Conservation (phyloP, 2,888 invertebrate species). For the Koerneria pararmatus region DNA sequence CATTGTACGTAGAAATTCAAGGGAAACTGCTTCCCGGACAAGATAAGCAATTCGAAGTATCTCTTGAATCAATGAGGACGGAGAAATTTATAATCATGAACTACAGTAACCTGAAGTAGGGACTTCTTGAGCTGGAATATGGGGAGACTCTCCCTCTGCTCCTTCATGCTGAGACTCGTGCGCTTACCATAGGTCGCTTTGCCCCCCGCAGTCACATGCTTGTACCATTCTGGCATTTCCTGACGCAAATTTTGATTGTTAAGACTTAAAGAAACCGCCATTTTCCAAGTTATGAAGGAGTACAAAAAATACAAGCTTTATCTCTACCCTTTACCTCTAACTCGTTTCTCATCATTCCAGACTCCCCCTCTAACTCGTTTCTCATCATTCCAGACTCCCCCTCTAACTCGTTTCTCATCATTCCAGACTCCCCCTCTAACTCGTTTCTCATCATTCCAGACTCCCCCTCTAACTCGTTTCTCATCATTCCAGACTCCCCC, state of each 20-base stretch:
- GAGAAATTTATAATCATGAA: neutral
- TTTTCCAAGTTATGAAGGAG: neutral
- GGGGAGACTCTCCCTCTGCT: constrained; percentile 90
- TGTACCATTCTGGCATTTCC: constrained; percentile 98
- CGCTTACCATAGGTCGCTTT: constrained; percentile 97
- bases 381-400: neutral
- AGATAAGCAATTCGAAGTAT: no score
- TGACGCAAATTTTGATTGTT: constrained; percentile 24
- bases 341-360: neutral
- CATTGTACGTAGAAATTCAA: no score
- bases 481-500: no score
- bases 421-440: no score
- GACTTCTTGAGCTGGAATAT: constrained; percentile 93
- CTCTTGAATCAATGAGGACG: neutral
- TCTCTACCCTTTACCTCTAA: neutral
- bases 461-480: no score
- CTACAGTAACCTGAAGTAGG: constrained; percentile 64
- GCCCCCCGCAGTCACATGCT: constrained; percentile 86
- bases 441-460: no score
- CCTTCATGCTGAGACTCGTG: constrained; percentile 85
- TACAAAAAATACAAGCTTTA: neutral
- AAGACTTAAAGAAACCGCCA: neutral
- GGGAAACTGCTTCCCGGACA: no score
- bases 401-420: no score
- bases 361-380: neutral